Percentiles rank a stretch among this genome's conserved stretches.
These are phyloP conservation scores for Drosophila neotestacea DNA, from an alignment of 2,888 invertebrate genomes.

Conservation along the genomic window DNA sequence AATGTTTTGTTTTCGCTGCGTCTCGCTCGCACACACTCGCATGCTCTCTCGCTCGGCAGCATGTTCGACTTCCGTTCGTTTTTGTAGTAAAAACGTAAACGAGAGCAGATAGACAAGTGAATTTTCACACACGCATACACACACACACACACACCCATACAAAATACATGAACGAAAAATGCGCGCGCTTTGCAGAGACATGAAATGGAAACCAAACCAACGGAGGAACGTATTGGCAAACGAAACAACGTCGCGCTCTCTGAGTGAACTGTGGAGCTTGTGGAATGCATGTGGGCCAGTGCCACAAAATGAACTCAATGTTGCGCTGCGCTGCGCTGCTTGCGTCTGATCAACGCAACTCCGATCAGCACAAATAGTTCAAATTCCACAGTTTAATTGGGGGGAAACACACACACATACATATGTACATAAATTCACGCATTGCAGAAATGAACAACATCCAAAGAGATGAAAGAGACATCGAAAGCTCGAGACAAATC, in stretches of 20 bases:
- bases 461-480: slow-evolving; percentile 20
- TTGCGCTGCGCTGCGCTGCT: background rate
- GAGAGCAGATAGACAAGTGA: slow-evolving; percentile 62
- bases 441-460: slow-evolving; percentile 17
- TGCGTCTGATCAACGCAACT: slow-evolving; percentile 19
- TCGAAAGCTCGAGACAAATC: slow-evolving; percentile 33
- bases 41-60: slow-evolving; percentile 44
- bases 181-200: slow-evolving; percentile 60
- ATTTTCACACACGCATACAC: slow-evolving; percentile 49
- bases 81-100: slow-evolving; percentile 62
- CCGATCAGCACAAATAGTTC: slow-evolving; percentile 58
- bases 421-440: slow-evolving; percentile 1
- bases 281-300: slow-evolving; percentile 34
- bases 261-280: slow-evolving; percentile 58
- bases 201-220: slow-evolving; percentile 63
- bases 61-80: slow-evolving; percentile 62
- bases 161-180: slow-evolving; percentile 43
- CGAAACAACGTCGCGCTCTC: slow-evolving; percentile 18
- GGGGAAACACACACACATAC: slow-evolving; percentile 31
- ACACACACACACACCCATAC: background rate
- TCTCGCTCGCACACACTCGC: slow-evolving; percentile 55
- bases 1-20: slow-evolving; percentile 78
- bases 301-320: slow-evolving; percentile 37
- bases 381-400: slow-evolving; percentile 65
- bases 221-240: slow-evolving; percentile 43